Conservation (phyloP, 1,140 invertebrate genomes). For the Lepeophtheirus salmonis region DNA sequence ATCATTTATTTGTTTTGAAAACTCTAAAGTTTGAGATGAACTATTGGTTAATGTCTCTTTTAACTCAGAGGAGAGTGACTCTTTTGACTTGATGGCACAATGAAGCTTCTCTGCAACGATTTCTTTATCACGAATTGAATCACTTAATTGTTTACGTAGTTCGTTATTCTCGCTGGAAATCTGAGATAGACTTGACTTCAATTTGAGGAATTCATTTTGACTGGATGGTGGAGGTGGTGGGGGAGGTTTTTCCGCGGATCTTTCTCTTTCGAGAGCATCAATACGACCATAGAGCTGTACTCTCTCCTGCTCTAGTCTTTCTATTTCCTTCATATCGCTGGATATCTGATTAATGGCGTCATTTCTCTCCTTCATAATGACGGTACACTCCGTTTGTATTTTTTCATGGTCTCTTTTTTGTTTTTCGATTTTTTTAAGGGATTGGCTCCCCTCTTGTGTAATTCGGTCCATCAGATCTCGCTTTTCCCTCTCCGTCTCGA, state of each 20-base stretch:
- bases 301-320: slow-evolving; percentile 16
- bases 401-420: slow-evolving; percentile 15
- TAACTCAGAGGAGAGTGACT: neutral
- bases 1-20: neutral
- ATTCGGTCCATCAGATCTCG: slow-evolving; percentile 10
- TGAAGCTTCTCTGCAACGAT: neutral
- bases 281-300: neutral
- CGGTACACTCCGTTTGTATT: slow-evolving; percentile 1
- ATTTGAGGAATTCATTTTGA: neutral
- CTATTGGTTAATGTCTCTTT: neutral
- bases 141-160: neutral
- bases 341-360: slow-evolving; percentile 3
- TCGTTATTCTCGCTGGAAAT: neutral
- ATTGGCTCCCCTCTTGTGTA: slow-evolving; percentile 4
- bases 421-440: slow-evolving; percentile 17
- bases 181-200: neutral
- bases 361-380: slow-evolving; percentile 10
- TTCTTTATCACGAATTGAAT: neutral
- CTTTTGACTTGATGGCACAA: neutral
- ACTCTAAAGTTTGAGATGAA: neutral
- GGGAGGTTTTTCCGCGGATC: no score
- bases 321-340: slow-evolving; percentile 14
- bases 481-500: slow-evolving; percentile 18
- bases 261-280: slow-evolving; percentile 6
- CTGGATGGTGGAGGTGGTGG: neutral